Conservation (phyloP, 2,888 invertebrate species). For the Drosophila nigritarsus region DNA sequence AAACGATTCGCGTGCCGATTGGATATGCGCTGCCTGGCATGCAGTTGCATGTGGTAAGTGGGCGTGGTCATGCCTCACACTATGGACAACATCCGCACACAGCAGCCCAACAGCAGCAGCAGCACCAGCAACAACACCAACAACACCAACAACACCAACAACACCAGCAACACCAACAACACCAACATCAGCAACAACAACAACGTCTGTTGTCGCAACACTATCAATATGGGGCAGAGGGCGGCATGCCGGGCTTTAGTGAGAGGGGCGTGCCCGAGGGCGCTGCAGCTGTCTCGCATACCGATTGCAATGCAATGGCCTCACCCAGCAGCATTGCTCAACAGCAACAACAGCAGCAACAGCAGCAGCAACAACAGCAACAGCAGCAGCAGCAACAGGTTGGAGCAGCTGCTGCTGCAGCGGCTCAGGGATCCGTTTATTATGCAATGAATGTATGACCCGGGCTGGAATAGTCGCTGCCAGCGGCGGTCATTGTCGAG, state of each 20-base stretch:
- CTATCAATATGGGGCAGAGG: conserved; percentile 80
- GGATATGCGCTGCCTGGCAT: conserved; percentile 85
- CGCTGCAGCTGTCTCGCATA: conserved; percentile 87
- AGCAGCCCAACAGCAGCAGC: conserved; percentile 74
- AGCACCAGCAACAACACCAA: conserved; percentile 59
- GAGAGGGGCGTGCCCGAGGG: conserved; percentile 91
- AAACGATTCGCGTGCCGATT: conserved; percentile 86
- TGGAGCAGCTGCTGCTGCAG: conserved; percentile 55
- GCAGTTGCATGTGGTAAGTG: conserved; percentile 85
- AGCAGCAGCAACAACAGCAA: conserved; percentile 47
- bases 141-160: conserved; percentile 75
- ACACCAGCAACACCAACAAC: conserved; percentile 43
- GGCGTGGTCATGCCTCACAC: conserved; percentile 80
- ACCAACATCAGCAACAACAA: conserved; percentile 66
- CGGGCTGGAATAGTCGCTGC: conserved; percentile 85
- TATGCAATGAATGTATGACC: conserved; percentile 96
- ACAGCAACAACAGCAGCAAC: conserved; percentile 54
- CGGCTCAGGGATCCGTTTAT: conserved; percentile 87
- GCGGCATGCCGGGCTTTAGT: conserved; percentile 82
- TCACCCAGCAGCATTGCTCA: conserved; percentile 71
- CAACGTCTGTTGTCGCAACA: conserved; percentile 81
- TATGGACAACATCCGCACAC: conserved; percentile 75
- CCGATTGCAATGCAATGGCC: conserved; percentile 81
- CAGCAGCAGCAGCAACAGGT: conserved; percentile 56
- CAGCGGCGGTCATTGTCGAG: conserved; percentile 83